Conservation (phyloP, 2,888 invertebrate species). For the Amiota mariae region DNA sequence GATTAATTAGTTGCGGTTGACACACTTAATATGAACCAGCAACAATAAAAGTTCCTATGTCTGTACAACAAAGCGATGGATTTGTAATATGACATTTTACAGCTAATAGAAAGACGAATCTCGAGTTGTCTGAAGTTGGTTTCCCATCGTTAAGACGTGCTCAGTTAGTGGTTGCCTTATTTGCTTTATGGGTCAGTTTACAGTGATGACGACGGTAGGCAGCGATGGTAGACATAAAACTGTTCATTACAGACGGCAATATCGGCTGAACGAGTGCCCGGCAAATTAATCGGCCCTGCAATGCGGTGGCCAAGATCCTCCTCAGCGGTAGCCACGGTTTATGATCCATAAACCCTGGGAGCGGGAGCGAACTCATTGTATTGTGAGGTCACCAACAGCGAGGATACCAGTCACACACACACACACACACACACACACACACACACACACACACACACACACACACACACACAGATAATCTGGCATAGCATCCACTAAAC, state of each 20-base stretch:
- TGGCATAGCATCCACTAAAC: conserved; percentile 64
- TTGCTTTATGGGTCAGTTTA: conserved; percentile 60
- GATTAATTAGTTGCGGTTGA: conserved; percentile 45
- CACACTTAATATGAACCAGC: conserved; percentile 45
- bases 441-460: too few relatives aligned
- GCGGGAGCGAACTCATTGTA: conserved; percentile 45
- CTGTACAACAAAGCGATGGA: conserved; percentile 27
- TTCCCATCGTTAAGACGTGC: conserved; percentile 57
- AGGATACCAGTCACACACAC: conserved; percentile 54
- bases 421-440: too few relatives aligned
- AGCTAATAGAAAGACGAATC: background rate
- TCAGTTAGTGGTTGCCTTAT: conserved; percentile 39
- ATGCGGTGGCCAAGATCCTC: conserved; percentile 38
- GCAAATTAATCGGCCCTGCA: conserved; percentile 54
- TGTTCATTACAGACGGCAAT: conserved; percentile 56
- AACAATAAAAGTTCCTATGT: background rate
- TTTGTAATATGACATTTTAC: conserved; percentile 8
- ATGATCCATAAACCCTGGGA: conserved; percentile 61
- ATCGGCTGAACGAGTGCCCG: conserved; percentile 46
- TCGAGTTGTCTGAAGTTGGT: conserved; percentile 37
- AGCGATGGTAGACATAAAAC: conserved; percentile 53
- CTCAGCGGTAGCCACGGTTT: conserved; percentile 55
- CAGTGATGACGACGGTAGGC: conserved; percentile 57
- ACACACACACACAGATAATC: conserved; percentile 60
- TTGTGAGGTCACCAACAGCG: conserved; percentile 62